A percentile compares a stretch with the other conserved stretches of the same genome.
Evolutionary conservation across 2,113 vertebrate genomes (phyloP).

Genomic region (Hypanus sabinus): DNA sequence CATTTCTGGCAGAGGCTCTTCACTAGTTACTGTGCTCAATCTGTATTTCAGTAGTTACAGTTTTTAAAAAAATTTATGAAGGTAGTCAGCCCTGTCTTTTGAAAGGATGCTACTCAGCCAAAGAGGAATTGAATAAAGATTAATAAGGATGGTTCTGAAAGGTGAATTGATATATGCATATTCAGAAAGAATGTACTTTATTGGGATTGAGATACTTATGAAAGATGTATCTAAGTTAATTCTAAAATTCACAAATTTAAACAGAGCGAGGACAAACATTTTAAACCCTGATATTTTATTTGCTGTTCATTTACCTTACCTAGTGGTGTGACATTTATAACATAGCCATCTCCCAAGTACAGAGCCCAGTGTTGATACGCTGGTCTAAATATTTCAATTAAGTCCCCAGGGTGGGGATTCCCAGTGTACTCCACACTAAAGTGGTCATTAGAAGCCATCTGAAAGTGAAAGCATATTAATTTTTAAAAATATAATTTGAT

Average conservation of each 20-base stretch:
- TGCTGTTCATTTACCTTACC: constrained; percentile 57
- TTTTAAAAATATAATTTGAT: not conserved
- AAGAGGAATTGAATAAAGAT: not conserved
- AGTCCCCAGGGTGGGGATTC: constrained; percentile 75
- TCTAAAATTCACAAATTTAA: not conserved
- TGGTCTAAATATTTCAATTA: constrained; percentile 80
- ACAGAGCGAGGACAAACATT: not conserved
- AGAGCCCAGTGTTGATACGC: constrained; percentile 88
- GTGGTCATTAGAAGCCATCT: constrained; percentile 68
- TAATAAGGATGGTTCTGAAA: not conserved
- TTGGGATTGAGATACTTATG: not conserved
- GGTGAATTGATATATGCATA: not conserved
- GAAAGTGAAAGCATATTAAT: constrained; percentile 34
- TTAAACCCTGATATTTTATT: too few relatives aligned
- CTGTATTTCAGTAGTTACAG: too few relatives aligned
- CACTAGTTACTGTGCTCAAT: too few relatives aligned
- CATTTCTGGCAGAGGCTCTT: too few relatives aligned
- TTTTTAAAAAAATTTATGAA: too few relatives aligned
- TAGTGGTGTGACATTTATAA: constrained; percentile 76
- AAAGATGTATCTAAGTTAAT: not conserved
- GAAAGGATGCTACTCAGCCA: too few relatives aligned
- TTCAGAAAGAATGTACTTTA: not conserved
- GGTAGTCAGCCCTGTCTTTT: not conserved
- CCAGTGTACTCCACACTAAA: constrained; percentile 51
- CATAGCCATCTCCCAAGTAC: constrained; percentile 82